Evolutionary conservation across 2,888 invertebrate genomes (phyloP), one percentile per base, ranked within the genome.

Genomic region (Pristionchus maxplancki): DNA sequence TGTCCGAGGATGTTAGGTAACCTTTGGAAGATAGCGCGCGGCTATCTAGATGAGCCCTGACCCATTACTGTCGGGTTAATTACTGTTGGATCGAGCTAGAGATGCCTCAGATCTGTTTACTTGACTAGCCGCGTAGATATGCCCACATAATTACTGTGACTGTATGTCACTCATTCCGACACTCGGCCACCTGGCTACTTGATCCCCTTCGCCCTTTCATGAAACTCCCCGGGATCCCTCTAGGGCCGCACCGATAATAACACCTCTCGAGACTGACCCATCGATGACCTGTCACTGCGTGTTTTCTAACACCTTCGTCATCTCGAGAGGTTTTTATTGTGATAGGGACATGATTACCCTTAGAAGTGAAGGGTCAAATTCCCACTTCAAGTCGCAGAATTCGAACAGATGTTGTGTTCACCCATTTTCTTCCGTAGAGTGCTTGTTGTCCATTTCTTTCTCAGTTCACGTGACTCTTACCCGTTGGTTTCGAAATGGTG

Each of bases 171-270:
- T 24, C 40, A 78, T 48, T 78, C 78, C 44, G 78, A 78, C 78
- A 78, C 78, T 20, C n/a, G 78, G 40, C 78, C 78, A 78, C 44
- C 44, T 48, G 78, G 48, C 44, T 48, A 78, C 44, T 78, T 78
- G 78, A 78, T 78, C 37, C 44, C 17, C 15, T 31, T 34, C 28
- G 4, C 58, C 34, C 71, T 40, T 78, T 40, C 78, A 78, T n/a
- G 78, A 44, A 40, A 1, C 78, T 24, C 40, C 44, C 78, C 78
- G 44, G 78, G 78, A 78, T 34, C 37, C 71, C 20, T 71, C 37
- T 34, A n/a, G 20, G 6, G n/a, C 28, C 20, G 37, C 24, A 0
- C 34, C 71, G 78, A 78, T 78, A 78, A 78, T 78, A 78, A 78
- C 78, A 78, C 71, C 71, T 71, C 67, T 62, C 31, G 15, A 8